A percentile compares a stretch with the other conserved stretches of the same genome.
Evolutionary conservation across 2,113 vertebrate genomes (phyloP).

Genomic region (Istiophorus platypterus): DNA sequence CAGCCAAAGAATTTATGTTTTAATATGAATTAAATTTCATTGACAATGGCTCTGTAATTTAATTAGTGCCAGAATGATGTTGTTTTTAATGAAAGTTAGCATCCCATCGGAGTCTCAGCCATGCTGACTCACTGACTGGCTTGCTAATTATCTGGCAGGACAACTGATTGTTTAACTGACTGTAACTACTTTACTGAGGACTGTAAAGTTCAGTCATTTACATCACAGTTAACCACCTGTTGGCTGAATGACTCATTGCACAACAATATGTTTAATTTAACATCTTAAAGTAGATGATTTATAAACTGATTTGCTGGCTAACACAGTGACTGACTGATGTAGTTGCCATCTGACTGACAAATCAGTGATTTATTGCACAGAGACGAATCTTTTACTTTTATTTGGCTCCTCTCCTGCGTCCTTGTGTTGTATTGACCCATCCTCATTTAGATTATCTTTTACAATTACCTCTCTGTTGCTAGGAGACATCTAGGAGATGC

Average conservation of each 20-base stretch:
- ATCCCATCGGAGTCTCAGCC: slow-evolving; percentile 32
- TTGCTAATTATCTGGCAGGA: slow-evolving; percentile 38
- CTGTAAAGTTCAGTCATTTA: slow-evolving; percentile 16
- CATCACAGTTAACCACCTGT: not conserved
- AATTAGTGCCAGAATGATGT: slow-evolving; percentile 42
- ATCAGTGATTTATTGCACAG: slow-evolving; percentile 16
- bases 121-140: slow-evolving; percentile 2
- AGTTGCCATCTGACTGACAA: not conserved
- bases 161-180: slow-evolving; percentile 28
- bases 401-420: slow-evolving; percentile 14
- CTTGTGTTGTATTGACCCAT: slow-evolving; percentile 57
- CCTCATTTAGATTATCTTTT: slow-evolving; percentile 60
- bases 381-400: slow-evolving; percentile 17
- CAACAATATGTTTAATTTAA: not conserved
- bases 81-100: slow-evolving; percentile 50
- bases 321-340: slow-evolving; percentile 14
- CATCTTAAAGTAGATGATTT: slow-evolving; percentile 2
- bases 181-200: slow-evolving; percentile 12
- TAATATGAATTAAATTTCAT: slow-evolving; percentile 32
- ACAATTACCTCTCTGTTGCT: slow-evolving; percentile 75
- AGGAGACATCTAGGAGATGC: slow-evolving; percentile 65
- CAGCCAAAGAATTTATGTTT: slow-evolving; percentile 37
- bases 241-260: not conserved
- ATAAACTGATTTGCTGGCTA: slow-evolving; percentile 1
- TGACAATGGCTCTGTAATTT: slow-evolving; percentile 41